These are phyloP conservation scores for Gymnoscopelus microlampas DNA, from an alignment of 2,797 vertebrate species.

Conservation along the genomic window DNA sequence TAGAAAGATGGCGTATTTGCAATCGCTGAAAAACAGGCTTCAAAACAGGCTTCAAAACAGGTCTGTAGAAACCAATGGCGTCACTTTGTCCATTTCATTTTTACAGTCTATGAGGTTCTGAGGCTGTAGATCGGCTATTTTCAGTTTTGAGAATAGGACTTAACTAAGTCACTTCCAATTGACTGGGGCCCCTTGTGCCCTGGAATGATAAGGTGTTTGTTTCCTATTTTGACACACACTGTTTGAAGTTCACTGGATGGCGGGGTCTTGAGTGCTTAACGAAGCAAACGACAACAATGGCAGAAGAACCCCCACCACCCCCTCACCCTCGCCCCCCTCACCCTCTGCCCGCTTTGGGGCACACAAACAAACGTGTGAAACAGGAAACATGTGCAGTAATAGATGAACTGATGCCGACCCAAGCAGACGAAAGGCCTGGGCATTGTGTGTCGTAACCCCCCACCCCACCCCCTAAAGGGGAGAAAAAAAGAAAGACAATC, in stretches of 20 bases:
- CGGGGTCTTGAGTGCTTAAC: slow-evolving; percentile 13
- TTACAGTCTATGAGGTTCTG: no score
- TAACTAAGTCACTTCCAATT: background rate
- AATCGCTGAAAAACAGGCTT: no score
- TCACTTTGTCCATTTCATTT: no score
- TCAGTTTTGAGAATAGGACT: background rate
- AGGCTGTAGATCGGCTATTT: no score
- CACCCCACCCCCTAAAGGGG: background rate
- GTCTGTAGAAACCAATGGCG: no score
- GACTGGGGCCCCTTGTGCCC: background rate
- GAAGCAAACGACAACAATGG: slow-evolving; percentile 35
- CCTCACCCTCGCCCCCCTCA: slow-evolving; percentile 3
- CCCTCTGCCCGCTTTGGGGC: slow-evolving; percentile 43
- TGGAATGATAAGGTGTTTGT: slow-evolving; percentile 22
- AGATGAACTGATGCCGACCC: slow-evolving; percentile 33
- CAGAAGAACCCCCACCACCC: background rate
- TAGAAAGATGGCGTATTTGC: no score
- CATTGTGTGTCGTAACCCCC: slow-evolving; percentile 16
- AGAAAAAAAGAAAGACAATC: background rate
- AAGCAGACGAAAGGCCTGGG: slow-evolving; percentile 32
- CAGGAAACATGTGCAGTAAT: slow-evolving; percentile 52
- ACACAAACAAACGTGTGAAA: slow-evolving; percentile 67
- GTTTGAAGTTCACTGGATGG: slow-evolving; percentile 16
- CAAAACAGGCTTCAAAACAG: no score
- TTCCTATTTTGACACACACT: slow-evolving; percentile 9